Conservation (phyloP, 2,113 vertebrate genomes). For the Bambusicola thoracicus region DNA sequence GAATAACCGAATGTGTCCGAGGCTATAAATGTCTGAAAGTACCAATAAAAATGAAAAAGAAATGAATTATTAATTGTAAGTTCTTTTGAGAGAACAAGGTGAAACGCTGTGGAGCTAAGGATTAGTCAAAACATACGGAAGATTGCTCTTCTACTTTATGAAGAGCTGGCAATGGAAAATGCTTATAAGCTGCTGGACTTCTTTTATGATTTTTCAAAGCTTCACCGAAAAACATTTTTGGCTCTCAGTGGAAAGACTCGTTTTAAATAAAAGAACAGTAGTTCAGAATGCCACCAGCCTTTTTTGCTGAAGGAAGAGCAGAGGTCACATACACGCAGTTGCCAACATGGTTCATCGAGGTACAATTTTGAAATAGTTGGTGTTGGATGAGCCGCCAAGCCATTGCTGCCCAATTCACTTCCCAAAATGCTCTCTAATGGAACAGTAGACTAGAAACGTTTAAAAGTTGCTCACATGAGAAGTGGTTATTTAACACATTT, state of each 20-base stretch:
- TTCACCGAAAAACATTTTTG: slow-evolving; percentile 5
- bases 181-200: neutral
- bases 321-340: neutral
- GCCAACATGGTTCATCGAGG: neutral
- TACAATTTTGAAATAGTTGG: neutral
- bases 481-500: neutral
- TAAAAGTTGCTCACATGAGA: neutral
- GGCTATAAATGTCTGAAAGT: neutral
- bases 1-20: neutral
- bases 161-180: neutral
- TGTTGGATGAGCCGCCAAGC: neutral
- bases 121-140: neutral
- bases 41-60: neutral
- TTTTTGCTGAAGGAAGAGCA: neutral
- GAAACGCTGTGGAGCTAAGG: fast-evolving
- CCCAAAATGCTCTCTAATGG: neutral
- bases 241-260: slow-evolving; percentile 22
- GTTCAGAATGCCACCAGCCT: slow-evolving; percentile 8
- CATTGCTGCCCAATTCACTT: neutral
- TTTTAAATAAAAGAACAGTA: slow-evolving; percentile 46
- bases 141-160: neutral
- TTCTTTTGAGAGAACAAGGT: neutral
- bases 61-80: neutral
- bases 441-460: neutral
- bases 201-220: slow-evolving; percentile 28